Evolutionary conservation across 2,797 vertebrate genomes (phyloP), one percentile per base, ranked within the genome.

Genomic region (Sparus aurata): DNA sequence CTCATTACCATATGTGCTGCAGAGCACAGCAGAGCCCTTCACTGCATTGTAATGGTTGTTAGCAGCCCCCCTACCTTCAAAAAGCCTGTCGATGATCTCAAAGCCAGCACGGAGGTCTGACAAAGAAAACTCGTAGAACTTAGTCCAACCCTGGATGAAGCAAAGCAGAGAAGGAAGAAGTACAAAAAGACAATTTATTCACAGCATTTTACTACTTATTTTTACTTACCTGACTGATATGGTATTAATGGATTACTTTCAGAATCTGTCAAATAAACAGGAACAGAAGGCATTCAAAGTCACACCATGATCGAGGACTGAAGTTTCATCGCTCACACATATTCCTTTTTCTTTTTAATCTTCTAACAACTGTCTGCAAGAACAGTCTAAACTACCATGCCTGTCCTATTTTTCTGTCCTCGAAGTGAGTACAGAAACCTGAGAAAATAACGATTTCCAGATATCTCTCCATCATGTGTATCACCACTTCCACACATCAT

Each of bases 91-190:
- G 64, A 98, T 98, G 87, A 99, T 97, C 84, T 97, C 96, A 88
- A 97, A 99, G 6, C 97, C 97, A 63, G 98, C 98, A 25, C 97
- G 97, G 59, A 99, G 96, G 90, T 99, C 98, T 20, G 98, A 97
- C 82, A 98, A 93, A 47, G 98, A 99, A 91, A 99, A 99, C 88
- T 99, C 98, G 75, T 99, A 99, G 93, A 99, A 99, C 79, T 98
- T 98, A 13, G 98, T 99, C 98, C 98, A 99, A 54, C 98, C 98
- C 98, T 99, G 79, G 20, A 61, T 86, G 75, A 76, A 64, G n/a
- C 20, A 73, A 17, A 84, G 45, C 65, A n/a, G n/a, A 49, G 7
- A 0, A 23, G 15, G 18, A 22, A 38, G 41, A 30, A 58, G 53
- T 18, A 73, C 9, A 83, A 22, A 72, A 58, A 3, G 1, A 43